Percentiles rank a stretch among this genome's conserved stretches.
Conservation (phyloP, 2,888 invertebrate species). For the Galeruca laticollis region DNA sequence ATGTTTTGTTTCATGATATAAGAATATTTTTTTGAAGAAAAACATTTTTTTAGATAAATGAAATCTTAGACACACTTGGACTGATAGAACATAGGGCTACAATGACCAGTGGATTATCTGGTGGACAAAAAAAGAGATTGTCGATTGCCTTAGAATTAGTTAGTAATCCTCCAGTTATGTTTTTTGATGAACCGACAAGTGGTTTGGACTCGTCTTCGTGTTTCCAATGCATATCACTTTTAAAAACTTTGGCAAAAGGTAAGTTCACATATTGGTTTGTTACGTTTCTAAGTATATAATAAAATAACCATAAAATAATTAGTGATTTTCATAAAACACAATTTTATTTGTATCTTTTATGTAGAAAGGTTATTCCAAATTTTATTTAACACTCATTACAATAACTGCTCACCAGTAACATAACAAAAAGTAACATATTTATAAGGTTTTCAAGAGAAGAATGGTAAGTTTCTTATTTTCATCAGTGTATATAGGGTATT, state of each 20-base stretch:
- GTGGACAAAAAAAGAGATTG: conserved; percentile 94
- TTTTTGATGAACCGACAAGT: conserved; percentile 97
- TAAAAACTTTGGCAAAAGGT: conserved; percentile 85
- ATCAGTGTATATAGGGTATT: too few species aligned
- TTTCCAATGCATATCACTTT: conserved; percentile 90
- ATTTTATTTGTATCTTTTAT: too few species aligned
- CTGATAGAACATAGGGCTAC: conserved; percentile 89
- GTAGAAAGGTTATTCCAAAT: too few species aligned
- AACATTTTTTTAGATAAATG: conserved; percentile 78
- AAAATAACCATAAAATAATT: not conserved
- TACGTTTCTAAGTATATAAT: not conserved
- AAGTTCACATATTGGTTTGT: not conserved
- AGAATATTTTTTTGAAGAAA: too few species aligned
- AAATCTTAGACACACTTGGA: conserved; percentile 90
- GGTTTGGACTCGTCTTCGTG: conserved; percentile 96
- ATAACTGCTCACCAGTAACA: too few species aligned
- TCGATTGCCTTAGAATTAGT: conserved; percentile 95
- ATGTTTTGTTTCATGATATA: not conserved
- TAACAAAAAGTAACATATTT: too few species aligned
- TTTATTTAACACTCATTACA: too few species aligned
- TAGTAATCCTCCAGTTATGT: conserved; percentile 97
- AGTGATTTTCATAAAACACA: too few species aligned
- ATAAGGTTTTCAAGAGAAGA: too few species aligned
- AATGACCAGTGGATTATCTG: conserved; percentile 91
- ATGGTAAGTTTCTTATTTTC: too few species aligned